Evolutionary conservation across 2,797 vertebrate genomes (phyloP).

Genomic region (Lepilemur ruficaudatus): DNA sequence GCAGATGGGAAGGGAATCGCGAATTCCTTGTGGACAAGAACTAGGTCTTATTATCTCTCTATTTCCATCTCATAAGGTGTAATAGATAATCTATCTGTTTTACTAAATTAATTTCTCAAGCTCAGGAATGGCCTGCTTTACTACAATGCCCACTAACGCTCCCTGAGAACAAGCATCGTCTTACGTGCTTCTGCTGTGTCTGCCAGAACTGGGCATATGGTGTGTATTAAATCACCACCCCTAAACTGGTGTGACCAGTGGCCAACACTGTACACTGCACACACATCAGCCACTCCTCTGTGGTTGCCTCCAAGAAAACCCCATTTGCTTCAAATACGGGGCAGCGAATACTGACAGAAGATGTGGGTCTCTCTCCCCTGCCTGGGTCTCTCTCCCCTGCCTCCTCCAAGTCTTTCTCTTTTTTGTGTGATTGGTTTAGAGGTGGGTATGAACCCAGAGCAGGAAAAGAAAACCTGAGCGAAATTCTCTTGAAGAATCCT

Average conservation of each 20-base stretch:
- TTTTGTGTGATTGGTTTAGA: neutral
- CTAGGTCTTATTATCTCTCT: neutral
- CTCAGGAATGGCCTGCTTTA: neutral
- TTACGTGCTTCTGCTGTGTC: neutral
- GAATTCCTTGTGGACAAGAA: neutral
- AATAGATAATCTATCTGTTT: constrained; percentile 3
- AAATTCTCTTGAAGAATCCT: neutral
- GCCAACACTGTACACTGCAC: neutral
- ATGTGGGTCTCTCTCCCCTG: neutral
- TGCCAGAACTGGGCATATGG: neutral
- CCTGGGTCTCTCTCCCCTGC: neutral
- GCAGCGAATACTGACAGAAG: neutral
- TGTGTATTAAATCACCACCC: neutral
- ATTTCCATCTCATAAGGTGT: neutral
- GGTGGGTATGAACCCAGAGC: neutral
- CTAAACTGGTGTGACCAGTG: neutral
- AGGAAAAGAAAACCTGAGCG: neutral
- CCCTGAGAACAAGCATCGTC: neutral
- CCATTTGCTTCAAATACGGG: neutral
- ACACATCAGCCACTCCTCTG: neutral
- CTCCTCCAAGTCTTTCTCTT: neutral
- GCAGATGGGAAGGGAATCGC: neutral
- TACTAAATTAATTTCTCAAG: neutral
- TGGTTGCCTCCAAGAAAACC: neutral
- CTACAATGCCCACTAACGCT: neutral